phyloP scores from a whole-genome alignment of 2,888 invertebrate species.

The Candidula unifasciata region DNA sequence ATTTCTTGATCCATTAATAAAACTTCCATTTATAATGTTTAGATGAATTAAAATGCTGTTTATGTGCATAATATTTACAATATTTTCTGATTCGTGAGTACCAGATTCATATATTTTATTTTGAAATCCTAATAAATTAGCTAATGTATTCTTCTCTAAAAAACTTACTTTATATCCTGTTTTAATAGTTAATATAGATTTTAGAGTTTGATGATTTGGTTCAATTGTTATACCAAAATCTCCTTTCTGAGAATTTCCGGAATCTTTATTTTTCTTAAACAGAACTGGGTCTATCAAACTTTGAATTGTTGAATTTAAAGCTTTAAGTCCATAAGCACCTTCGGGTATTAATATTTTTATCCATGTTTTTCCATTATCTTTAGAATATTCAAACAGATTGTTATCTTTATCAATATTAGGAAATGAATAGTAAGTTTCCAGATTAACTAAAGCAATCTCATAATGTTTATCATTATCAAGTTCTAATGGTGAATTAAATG shows the following conservation, averaged over 20 bases:
- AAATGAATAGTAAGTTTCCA: slow-evolving; percentile 42
- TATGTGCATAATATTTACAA: slow-evolving; percentile 48
- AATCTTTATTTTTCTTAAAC: too few species aligned
- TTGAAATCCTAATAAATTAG: background rate
- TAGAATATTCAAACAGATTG: slow-evolving; percentile 13
- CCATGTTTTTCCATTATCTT: slow-evolving; percentile 18
- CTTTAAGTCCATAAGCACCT: slow-evolving; percentile 9
- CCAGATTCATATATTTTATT: background rate
- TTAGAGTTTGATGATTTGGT: background rate
- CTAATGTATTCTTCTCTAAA: slow-evolving; percentile 20
- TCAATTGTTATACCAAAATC: background rate
- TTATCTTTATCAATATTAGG: background rate
- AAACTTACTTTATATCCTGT: slow-evolving; percentile 26
- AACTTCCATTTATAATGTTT: slow-evolving; percentile 45
- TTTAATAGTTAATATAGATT: slow-evolving; percentile 23
- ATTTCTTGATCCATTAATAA: slow-evolving; percentile 35
- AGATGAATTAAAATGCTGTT: slow-evolving; percentile 51
- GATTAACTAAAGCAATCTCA: slow-evolving; percentile 43
- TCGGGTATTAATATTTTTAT: slow-evolving; percentile 6
- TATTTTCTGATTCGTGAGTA: slow-evolving; percentile 48
- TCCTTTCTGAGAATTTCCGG: background rate
- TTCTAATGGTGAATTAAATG: background rate
- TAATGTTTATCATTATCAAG: slow-evolving; percentile 29
- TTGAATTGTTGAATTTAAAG: background rate
- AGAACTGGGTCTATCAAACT: background rate